Base-by-base conservation (phyloP, 2,797 vertebrate species). In the Spondyliosoma cantharus region DNA sequence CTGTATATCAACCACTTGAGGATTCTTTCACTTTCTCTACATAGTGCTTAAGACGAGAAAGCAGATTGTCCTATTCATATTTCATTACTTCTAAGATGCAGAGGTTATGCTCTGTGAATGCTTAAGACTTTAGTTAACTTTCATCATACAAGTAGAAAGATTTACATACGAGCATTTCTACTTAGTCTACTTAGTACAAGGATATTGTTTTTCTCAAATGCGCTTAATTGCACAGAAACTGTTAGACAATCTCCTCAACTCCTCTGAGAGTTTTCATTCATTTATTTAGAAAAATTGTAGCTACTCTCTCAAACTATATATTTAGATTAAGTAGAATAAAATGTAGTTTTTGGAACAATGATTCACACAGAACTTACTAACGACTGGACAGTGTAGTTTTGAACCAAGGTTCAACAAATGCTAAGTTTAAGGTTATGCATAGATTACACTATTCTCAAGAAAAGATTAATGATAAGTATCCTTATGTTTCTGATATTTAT, bases 1-100 rank as follows among this genome's bases (percentile, higher is more conserved):
- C 19, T 49, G 2, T 15, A 16, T 15, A 15, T 59, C 3, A 60
- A 7, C 11, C 27, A 24, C 20, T 37, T 37, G 15, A 56, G 20
- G 29, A 15, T 49, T 43, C 2, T 29, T 53, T 54, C 46, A 32
- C 3, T 29, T 53, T 54, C 52, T 22, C 62, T 20, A 25, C 16
- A 13, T 70, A 29, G 25, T 64, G 22, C 19, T 12, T 59, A 22
- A 65, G 15, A 75, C 6, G 15, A 61, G 54, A 61, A 45, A 32
- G 8, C 4, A 49, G 53, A 43, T 46, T 6, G 20, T 32, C 11
- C 37, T 20, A 3, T 68, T 76, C 50, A 68, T 71, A 69, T 64
- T 46, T 68, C 37, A 62, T 53, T 48, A 24, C 32, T 62, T 69
- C 37, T 48, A 56, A 72, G 56, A 16, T 29, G 11, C 24, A 60